Base-by-base conservation (phyloP, 2,888 invertebrate genomes). In the Orchesella flavescens region DNA sequence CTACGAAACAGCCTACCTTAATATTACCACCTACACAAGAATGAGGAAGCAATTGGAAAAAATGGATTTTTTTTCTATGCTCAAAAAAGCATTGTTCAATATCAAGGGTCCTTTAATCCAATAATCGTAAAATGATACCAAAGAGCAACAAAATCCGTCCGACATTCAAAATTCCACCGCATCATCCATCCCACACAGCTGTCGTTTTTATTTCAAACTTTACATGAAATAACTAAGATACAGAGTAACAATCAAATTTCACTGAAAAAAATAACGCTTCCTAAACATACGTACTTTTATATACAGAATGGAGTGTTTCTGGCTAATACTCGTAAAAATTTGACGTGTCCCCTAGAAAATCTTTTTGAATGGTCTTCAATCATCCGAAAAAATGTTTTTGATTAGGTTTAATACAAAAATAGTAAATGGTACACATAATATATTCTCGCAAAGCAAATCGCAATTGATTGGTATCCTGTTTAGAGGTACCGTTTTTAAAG, bases 71-170 rank as follows among this genome's bases (percentile, higher is more conserved):
- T 61, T 61, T 63, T 63, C 4, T 15, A 24, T 7, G 19, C 63
- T 5, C n/a, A 23, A 23, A 34, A 12, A 43, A 43, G 15, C 34
- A 65, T 65, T 65, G 65, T 65, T 43, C 44, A n/a, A 9, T n/a
- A 43, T 55, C 65, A 72, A 83, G 71, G 83, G 76, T 77, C 77
- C 63, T 71, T 82, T 83, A 83, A 83, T 83, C 83, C 83, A 83
- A 83, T 83, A 83, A 83, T 83, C 78, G 77, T 83, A 72, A 83
- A 83, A 83, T 78, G 83, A 83, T 83, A 83, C 19, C 49, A 57
- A 23, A 57, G 57, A 72, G 53, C 17, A 34, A 34, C 34, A 7
- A 34, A 34, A 34, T 34, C 34, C 34, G 34, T 34, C 34, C 34
- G 34, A 34, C 34, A 34, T 34, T n/a, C n/a, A n/a, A n/a, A n/a